These are phyloP conservation scores for Aphaenogaster floridana DNA, from an alignment of 1,140 invertebrate genomes.

Conservation along the genomic window DNA sequence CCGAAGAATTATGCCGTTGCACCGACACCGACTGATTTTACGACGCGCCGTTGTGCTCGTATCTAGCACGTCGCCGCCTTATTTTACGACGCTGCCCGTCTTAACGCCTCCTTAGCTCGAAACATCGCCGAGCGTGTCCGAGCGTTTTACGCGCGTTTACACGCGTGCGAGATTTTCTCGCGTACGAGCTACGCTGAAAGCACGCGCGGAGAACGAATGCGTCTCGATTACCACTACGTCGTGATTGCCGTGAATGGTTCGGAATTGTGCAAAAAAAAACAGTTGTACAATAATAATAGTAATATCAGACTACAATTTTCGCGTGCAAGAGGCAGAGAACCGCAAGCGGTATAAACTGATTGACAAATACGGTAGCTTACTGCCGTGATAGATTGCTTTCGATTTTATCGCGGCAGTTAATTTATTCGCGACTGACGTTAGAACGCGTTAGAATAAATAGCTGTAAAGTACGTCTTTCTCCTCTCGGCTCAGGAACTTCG, in stretches of 20 bases:
- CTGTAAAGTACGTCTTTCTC: neutral
- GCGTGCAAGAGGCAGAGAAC: neutral
- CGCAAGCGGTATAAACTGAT: neutral
- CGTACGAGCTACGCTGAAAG: neutral
- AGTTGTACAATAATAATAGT: neutral
- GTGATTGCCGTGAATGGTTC: neutral
- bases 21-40: slow-evolving; percentile 60
- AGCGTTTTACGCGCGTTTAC: slow-evolving; percentile 56
- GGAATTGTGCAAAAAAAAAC: neutral
- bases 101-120: slow-evolving; percentile 75
- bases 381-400: slow-evolving; percentile 25
- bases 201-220: slow-evolving; percentile 39
- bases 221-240: neutral
- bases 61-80: slow-evolving; percentile 66
- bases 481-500: neutral
- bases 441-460: slow-evolving; percentile 18
- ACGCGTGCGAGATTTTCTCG: slow-evolving; percentile 20
- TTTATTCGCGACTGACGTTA: slow-evolving; percentile 7
- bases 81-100: slow-evolving; percentile 75
- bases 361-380: neutral
- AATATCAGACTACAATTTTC: neutral
- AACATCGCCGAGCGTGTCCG: slow-evolving; percentile 60
- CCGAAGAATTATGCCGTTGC: slow-evolving; percentile 61
- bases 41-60: slow-evolving; percentile 42
- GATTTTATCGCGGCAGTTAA: slow-evolving; percentile 41